Conservation (phyloP, 2,797 vertebrate genomes). For the Nasua narica region DNA sequence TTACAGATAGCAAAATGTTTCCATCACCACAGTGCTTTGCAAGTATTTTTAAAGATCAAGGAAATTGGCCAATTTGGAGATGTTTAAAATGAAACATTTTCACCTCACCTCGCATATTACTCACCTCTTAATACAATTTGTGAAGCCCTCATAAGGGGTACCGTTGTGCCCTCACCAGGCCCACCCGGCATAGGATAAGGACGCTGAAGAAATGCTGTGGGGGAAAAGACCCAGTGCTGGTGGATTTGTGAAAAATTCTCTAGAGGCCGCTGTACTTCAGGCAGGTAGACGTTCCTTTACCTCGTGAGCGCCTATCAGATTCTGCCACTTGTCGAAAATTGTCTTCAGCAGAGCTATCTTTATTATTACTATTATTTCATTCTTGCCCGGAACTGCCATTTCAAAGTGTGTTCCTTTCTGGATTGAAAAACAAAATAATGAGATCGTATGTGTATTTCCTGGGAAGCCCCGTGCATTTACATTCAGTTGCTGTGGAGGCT, state of each 20-base stretch:
- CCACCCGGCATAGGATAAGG: neutral
- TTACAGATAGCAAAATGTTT: constrained; percentile 69
- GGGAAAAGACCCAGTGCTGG: neutral
- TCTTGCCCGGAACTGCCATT: constrained; percentile 59
- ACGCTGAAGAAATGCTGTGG: neutral
- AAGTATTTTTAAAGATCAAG: constrained; percentile 67
- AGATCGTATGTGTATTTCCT: constrained; percentile 74
- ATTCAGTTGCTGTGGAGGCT: constrained; percentile 69
- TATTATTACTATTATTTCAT: constrained; percentile 56
- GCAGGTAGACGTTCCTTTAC: neutral
- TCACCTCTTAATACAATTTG: constrained; percentile 57
- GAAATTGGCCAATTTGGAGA: constrained; percentile 75
- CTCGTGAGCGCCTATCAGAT: constrained; percentile 36
- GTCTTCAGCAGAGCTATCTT: constrained; percentile 70
- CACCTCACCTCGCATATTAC: constrained; percentile 59
- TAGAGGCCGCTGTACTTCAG: constrained; percentile 11
- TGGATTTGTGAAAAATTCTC: neutral
- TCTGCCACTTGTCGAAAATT: constrained; percentile 68
- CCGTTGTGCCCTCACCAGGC: neutral
- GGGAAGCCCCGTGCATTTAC: constrained; percentile 71
- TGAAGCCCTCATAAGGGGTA: constrained; percentile 24
- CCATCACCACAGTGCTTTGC: constrained; percentile 35
- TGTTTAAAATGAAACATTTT: constrained; percentile 64
- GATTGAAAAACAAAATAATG: constrained; percentile 78
- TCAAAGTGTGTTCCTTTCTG: constrained; percentile 57